phyloP scores from a whole-genome alignment of 1,140 invertebrate species.

The Penaeus vannamei region DNA sequence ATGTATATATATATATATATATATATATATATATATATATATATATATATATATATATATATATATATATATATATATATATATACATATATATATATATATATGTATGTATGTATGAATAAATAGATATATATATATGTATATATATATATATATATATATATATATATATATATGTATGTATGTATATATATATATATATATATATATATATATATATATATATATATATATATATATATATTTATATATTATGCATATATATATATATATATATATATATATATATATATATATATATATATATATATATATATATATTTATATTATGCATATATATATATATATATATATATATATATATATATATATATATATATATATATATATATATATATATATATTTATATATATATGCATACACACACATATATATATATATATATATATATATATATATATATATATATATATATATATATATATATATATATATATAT shows the following conservation, averaged over 20 bases:
- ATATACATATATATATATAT: not conserved
- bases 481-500: too few species aligned
- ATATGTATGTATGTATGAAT: not conserved
- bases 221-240: slow-evolving; percentile 12
- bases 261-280: not conserved
- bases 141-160: not conserved
- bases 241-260: not conserved
- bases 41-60: not conserved
- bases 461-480: too few species aligned
- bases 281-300: too few species aligned
- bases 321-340: too few species aligned
- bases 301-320: too few species aligned
- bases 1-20: too few species aligned
- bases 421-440: too few species aligned
- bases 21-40: not conserved
- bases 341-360: too few species aligned
- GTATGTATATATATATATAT: not conserved
- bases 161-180: slow-evolving; percentile 20
- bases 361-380: too few species aligned
- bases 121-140: not conserved
- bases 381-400: too few species aligned
- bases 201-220: not conserved
- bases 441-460: too few species aligned
- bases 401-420: too few species aligned
- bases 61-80: not conserved